Evolutionary conservation across 1,140 invertebrate species (phyloP).

Genomic region (Drosophila repleta): DNA sequence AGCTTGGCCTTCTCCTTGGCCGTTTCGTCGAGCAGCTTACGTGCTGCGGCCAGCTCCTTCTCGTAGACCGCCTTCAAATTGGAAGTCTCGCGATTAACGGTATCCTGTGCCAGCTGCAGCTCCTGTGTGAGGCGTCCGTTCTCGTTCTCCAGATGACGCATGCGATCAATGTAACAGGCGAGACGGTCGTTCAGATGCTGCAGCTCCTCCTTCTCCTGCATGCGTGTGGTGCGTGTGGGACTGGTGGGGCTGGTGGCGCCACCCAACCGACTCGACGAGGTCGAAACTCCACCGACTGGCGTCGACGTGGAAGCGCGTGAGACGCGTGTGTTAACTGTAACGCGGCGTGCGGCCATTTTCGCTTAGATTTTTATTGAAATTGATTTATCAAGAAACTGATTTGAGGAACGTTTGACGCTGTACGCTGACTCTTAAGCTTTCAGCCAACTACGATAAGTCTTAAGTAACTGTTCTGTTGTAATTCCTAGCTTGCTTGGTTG

Average conservation of each 20-base stretch:
- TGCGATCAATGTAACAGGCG: slow-evolving; percentile 97
- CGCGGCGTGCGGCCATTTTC: slow-evolving; percentile 78
- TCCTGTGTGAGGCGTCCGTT: slow-evolving; percentile 93
- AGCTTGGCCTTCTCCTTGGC: slow-evolving; percentile 96
- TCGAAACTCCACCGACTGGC: slow-evolving; percentile 63
- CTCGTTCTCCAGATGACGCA: slow-evolving; percentile 95
- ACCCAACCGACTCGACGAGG: slow-evolving; percentile 47
- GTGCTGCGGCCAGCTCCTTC: slow-evolving; percentile 94
- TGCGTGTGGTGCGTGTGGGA: slow-evolving; percentile 93
- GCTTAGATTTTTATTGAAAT: slow-evolving; percentile 19
- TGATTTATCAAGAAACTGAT: slow-evolving; percentile 18
- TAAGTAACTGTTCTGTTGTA: background rate
- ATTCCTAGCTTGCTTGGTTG: slow-evolving; percentile 5
- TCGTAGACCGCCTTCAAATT: slow-evolving; percentile 97
- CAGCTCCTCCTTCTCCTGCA: slow-evolving; percentile 97
- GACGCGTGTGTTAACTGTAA: slow-evolving; percentile 71
- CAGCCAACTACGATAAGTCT: slow-evolving; percentile 14
- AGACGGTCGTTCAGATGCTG: slow-evolving; percentile 97
- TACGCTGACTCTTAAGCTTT: too few species aligned
- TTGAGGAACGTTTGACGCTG: too few species aligned
- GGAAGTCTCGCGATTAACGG: slow-evolving; percentile 92
- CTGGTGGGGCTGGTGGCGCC: slow-evolving; percentile 85
- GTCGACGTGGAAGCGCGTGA: slow-evolving; percentile 79
- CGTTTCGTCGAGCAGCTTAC: slow-evolving; percentile 94
- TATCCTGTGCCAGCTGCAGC: slow-evolving; percentile 91